These are phyloP conservation scores for Gyrodactylus bullatarudis DNA, from an alignment of 1,140 invertebrate species.

Conservation along the genomic window DNA sequence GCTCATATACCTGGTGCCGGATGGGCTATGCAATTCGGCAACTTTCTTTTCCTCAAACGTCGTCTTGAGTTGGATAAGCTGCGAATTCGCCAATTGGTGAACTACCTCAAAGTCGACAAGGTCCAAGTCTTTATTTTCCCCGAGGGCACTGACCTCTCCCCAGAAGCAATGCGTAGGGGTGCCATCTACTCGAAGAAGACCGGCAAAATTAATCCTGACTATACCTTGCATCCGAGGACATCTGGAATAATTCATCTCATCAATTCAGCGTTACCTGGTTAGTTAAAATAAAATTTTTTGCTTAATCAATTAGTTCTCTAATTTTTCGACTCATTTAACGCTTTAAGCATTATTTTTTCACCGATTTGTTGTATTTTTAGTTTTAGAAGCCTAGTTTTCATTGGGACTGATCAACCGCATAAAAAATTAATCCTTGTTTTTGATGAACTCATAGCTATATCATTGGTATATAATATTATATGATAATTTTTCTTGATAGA, in stretches of 20 bases:
- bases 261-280: neutral
- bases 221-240: constrained; percentile 3
- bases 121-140: constrained; percentile 2
- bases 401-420: too few relatives aligned
- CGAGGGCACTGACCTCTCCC: neutral
- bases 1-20: neutral
- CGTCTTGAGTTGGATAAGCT: neutral
- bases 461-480: too few relatives aligned
- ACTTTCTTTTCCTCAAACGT: neutral
- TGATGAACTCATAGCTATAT: too few relatives aligned
- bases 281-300: neutral
- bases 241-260: neutral
- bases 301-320: neutral
- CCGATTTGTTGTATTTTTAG: neutral
- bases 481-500: too few relatives aligned
- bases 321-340: neutral
- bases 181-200: neutral
- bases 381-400: too few relatives aligned
- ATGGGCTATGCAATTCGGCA: constrained; percentile 4
- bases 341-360: neutral
- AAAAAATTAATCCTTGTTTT: too few relatives aligned
- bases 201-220: neutral
- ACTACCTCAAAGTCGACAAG: neutral
- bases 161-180: neutral
- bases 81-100: neutral